phyloP scores from a whole-genome alignment of 2,888 invertebrate species.

The Catocala fraxini region DNA sequence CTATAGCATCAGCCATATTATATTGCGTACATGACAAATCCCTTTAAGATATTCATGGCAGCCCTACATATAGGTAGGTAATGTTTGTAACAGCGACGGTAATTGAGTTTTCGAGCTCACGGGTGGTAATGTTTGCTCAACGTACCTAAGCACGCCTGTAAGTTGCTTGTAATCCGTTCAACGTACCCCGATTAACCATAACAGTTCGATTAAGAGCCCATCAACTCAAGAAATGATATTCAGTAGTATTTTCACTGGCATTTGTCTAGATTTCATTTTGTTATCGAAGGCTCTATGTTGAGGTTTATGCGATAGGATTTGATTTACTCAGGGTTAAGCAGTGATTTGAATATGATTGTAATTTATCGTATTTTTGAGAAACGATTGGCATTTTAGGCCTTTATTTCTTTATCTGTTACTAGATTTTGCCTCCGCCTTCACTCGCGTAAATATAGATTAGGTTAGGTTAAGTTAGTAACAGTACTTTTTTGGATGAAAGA shows the following conservation, averaged over 20 bases:
- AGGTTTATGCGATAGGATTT: background rate
- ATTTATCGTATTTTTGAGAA: background rate
- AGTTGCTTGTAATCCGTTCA: conserved; percentile 46
- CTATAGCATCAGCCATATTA: background rate
- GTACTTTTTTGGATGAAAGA: no score
- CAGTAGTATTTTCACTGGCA: conserved; percentile 22
- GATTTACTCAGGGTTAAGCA: background rate
- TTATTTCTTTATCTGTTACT: no score
- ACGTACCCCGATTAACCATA: conserved; percentile 45
- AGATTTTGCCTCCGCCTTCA: no score
- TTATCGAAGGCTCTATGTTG: background rate
- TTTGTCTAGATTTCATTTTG: conserved; percentile 7
- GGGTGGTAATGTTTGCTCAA: conserved; percentile 56
- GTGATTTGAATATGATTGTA: background rate
- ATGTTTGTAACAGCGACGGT: conserved; percentile 57
- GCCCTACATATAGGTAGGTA: conserved; percentile 40
- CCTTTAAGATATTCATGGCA: conserved; percentile 30
- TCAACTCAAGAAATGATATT: conserved; percentile 32
- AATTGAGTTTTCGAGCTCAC: conserved; percentile 66
- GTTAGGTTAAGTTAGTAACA: no score
- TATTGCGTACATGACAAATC: conserved; percentile 12
- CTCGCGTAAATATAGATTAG: no score
- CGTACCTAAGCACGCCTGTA: conserved; percentile 50
- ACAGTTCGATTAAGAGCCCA: conserved; percentile 41
- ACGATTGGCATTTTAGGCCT: no score